phyloP scores from a whole-genome alignment of 2,797 vertebrate genomes.

The Coluber constrictor region DNA sequence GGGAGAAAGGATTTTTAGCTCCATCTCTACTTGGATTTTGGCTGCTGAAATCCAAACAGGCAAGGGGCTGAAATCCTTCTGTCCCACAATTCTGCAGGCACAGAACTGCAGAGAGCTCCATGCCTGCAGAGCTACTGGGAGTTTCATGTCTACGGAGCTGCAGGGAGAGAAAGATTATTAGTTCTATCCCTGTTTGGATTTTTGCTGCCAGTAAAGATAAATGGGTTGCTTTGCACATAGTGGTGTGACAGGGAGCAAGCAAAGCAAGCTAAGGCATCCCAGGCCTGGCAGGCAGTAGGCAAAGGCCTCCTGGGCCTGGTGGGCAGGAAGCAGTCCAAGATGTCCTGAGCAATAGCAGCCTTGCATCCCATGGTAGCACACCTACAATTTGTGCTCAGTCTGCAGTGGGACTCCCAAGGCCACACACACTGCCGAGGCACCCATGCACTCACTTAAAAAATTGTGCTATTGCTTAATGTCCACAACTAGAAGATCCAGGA shows the following conservation, averaged over 20 bases:
- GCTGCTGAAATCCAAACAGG: not conserved
- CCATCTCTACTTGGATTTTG: not conserved
- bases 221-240: not conserved
- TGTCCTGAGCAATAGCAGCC: not conserved
- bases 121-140: not conserved
- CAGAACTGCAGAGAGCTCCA: not conserved
- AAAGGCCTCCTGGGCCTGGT: not conserved
- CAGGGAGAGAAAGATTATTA: not conserved
- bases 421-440: not conserved
- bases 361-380: not conserved
- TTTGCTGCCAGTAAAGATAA: not conserved
- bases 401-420: not conserved
- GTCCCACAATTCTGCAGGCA: not conserved
- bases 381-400: not conserved
- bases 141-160: not conserved
- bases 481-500: not conserved
- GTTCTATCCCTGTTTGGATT: not conserved
- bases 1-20: not conserved
- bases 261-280: not conserved
- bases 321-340: not conserved
- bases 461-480: not conserved
- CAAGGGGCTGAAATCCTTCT: not conserved
- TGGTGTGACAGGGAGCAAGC: not conserved
- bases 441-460: not conserved
- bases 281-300: not conserved